Conservation (phyloP, 2,797 vertebrate species). For the Molossus alvarezi region DNA sequence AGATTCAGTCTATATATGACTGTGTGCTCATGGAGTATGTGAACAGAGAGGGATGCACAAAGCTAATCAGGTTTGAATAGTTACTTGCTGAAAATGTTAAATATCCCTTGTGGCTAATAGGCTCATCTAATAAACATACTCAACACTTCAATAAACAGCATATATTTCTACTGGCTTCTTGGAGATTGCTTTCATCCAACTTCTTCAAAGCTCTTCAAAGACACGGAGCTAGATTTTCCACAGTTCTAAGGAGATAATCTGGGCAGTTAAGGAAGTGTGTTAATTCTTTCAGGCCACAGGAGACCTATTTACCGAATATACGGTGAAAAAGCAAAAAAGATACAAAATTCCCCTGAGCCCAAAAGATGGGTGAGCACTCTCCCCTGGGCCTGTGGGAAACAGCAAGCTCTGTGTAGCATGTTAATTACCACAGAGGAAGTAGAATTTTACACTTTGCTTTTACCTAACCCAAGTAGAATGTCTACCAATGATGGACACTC, state of each 20-base stretch:
- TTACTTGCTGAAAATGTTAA: conserved; percentile 64
- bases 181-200: conserved; percentile 46
- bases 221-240: conserved; percentile 24
- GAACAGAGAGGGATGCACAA: not conserved
- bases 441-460: conserved; percentile 41
- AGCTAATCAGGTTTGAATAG: conserved; percentile 48
- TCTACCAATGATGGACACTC: conserved; percentile 3
- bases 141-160: conserved; percentile 59
- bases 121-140: conserved; percentile 60
- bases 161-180: conserved; percentile 53
- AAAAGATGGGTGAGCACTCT: not conserved
- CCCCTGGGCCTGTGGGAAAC: not conserved
- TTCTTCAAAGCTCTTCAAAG: conserved; percentile 70
- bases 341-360: conserved; percentile 41
- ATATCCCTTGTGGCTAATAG: conserved; percentile 3
- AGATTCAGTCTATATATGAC: not conserved
- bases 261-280: not conserved
- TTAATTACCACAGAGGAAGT: conserved; percentile 8
- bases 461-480: conserved; percentile 61
- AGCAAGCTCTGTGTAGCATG: not conserved
- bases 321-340: conserved; percentile 51
- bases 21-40: not conserved
- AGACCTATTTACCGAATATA: conserved; percentile 41
- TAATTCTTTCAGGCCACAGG: conserved; percentile 59
- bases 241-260: conserved; percentile 65